Evolutionary conservation across 2,797 vertebrate species (phyloP).

Genomic region (Allobates femoralis): DNA sequence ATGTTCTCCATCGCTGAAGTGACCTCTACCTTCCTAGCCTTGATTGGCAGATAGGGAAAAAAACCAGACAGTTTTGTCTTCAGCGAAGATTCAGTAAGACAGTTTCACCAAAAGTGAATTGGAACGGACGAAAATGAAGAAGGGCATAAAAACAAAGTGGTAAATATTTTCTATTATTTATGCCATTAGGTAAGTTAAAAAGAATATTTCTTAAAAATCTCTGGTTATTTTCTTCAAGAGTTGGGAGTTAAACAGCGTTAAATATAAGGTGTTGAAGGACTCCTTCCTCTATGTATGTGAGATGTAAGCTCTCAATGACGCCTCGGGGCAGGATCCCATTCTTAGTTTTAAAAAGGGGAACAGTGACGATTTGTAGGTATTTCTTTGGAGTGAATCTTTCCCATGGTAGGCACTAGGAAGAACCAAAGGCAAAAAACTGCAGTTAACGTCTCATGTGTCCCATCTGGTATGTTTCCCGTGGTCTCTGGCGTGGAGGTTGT

Average conservation of each 20-base stretch:
- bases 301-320: constrained; percentile 77
- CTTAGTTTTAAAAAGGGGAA: constrained; percentile 75
- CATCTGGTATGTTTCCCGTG: constrained; percentile 90
- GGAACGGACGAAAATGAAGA: constrained; percentile 75
- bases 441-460: constrained; percentile 88
- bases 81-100: constrained; percentile 58
- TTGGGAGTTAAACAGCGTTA: constrained; percentile 74
- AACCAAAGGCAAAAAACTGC: constrained; percentile 88
- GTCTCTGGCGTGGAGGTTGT: constrained; percentile 82
- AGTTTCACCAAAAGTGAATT: constrained; percentile 75
- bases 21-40: constrained; percentile 77
- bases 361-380: constrained; percentile 83
- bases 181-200: constrained; percentile 74
- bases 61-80: constrained; percentile 60
- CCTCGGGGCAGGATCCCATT: constrained; percentile 71
- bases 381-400: constrained; percentile 98
- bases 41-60: constrained; percentile 79
- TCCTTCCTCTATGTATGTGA: constrained; percentile 74
- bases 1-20: constrained; percentile 80
- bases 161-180: constrained; percentile 70
- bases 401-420: constrained; percentile 94
- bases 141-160: constrained; percentile 66
- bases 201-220: constrained; percentile 70
- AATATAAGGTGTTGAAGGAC: constrained; percentile 66
- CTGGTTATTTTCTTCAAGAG: constrained; percentile 73